Evolutionary conservation across 2,113 vertebrate genomes (phyloP).

Genomic region (Aphyosemion australe): DNA sequence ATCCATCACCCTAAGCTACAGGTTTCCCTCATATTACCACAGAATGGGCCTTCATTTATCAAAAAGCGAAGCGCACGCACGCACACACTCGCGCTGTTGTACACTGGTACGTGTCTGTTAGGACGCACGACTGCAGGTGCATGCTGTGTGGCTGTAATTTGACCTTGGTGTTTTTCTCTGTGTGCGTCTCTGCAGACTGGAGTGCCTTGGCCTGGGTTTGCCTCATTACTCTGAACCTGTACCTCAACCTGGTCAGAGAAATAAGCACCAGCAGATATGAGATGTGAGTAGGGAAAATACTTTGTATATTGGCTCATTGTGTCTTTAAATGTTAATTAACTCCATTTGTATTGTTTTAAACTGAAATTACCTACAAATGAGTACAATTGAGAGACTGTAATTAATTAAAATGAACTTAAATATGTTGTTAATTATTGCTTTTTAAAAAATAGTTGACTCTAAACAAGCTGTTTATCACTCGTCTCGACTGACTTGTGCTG

Average conservation of each 20-base stretch:
- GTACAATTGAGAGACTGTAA: neutral
- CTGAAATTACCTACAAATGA: neutral
- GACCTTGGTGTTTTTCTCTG: conserved; percentile 58
- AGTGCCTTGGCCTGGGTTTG: conserved; percentile 84
- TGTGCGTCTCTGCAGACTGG: conserved; percentile 77
- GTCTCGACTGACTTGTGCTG: neutral
- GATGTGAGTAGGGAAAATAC: conserved; percentile 69
- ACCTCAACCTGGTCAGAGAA: conserved; percentile 83
- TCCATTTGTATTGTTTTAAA: neutral
- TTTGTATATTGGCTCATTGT: neutral
- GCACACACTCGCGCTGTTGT: neutral
- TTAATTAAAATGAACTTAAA: neutral
- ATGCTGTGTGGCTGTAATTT: conserved; percentile 48
- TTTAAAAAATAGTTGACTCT: neutral
- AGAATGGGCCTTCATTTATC: conserved; percentile 75
- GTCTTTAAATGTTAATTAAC: neutral
- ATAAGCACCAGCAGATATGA: conserved; percentile 78
- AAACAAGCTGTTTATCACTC: neutral
- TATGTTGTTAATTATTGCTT: neutral
- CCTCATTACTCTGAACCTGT: conserved; percentile 84
- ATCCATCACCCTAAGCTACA: conserved; percentile 78
- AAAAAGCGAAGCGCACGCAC: conserved; percentile 48
- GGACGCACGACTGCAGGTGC: conserved; percentile 22
- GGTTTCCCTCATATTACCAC: conserved; percentile 77
- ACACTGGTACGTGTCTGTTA: neutral